These are phyloP conservation scores for Nemapogon koenigi DNA, from an alignment of 2,888 invertebrate species.

Conservation along the genomic window DNA sequence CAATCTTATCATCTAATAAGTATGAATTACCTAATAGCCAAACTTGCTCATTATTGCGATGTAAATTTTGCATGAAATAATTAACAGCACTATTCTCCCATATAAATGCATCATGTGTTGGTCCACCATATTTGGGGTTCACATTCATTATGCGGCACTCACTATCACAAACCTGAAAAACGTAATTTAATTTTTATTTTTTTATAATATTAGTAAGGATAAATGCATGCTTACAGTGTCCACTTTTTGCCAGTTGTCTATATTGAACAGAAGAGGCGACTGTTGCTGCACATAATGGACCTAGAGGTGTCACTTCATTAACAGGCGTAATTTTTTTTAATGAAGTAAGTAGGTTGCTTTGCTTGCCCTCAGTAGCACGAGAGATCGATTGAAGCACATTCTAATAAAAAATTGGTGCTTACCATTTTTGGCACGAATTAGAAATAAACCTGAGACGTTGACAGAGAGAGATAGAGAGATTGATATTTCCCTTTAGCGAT, in stretches of 20 bases:
- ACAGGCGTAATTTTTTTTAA: constrained; percentile 2
- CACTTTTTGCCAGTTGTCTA: no score
- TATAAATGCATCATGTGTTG: constrained; percentile 12
- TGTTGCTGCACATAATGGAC: no score
- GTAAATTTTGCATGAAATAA: constrained; percentile 9
- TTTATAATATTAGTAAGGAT: no score
- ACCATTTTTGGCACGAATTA: no score
- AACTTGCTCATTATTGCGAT: not conserved
- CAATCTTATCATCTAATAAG: no score
- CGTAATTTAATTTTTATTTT: no score
- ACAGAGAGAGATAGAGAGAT: constrained; percentile 6
- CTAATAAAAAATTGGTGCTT: no score
- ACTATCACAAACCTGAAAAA: constrained; percentile 12
- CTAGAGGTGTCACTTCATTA: no score
- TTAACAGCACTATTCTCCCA: constrained; percentile 10
- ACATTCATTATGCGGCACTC: constrained; percentile 10
- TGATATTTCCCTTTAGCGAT: not conserved
- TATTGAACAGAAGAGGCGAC: no score
- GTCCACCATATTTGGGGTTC: constrained; percentile 13
- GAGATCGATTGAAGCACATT: no score
- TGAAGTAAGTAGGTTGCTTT: constrained; percentile 2
- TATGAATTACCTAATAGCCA: constrained; percentile 6
- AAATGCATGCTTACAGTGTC: no score
- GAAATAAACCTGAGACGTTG: not conserved
- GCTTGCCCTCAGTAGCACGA: no score